phyloP scores from a whole-genome alignment of 2,797 vertebrate genomes.

The Scolopax bukidnonensis region DNA sequence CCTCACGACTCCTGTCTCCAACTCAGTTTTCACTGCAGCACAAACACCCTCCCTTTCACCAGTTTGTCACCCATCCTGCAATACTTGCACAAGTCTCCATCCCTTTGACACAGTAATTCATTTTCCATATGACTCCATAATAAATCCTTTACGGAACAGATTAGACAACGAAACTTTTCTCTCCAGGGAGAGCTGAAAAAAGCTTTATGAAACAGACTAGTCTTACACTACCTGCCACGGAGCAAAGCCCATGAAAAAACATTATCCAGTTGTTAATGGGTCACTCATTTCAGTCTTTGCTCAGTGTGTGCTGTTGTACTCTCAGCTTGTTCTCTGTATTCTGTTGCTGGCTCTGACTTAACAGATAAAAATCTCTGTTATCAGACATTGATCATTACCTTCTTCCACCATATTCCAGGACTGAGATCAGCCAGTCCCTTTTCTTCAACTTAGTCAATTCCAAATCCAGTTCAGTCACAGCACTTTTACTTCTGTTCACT shows the following conservation, averaged over 20 bases:
- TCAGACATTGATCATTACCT: not conserved
- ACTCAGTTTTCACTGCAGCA: not conserved
- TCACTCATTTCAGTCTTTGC: not conserved
- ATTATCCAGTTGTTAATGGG: not conserved
- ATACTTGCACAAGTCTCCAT: not conserved
- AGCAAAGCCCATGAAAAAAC: not conserved
- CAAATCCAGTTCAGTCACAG: not conserved
- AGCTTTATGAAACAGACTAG: not conserved
- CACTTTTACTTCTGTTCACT: not conserved
- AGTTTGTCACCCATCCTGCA: not conserved
- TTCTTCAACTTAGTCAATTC: not conserved
- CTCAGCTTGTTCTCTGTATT: conserved; percentile 37
- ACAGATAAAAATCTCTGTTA: conserved; percentile 22
- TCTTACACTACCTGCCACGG: not conserved
- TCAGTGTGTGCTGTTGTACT: not conserved
- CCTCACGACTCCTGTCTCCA: not conserved
- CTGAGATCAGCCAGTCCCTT: not conserved
- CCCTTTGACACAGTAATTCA: not conserved
- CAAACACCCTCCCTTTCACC: not conserved
- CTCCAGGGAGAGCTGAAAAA: not conserved
- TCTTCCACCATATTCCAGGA: not conserved
- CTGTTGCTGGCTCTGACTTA: conserved; percentile 9
- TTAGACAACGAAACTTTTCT: not conserved
- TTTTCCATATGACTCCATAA: not conserved
- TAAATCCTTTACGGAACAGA: not conserved